Conservation (phyloP, 92 coral and sea anemone species). For the Siderastrea siderea region DNA sequence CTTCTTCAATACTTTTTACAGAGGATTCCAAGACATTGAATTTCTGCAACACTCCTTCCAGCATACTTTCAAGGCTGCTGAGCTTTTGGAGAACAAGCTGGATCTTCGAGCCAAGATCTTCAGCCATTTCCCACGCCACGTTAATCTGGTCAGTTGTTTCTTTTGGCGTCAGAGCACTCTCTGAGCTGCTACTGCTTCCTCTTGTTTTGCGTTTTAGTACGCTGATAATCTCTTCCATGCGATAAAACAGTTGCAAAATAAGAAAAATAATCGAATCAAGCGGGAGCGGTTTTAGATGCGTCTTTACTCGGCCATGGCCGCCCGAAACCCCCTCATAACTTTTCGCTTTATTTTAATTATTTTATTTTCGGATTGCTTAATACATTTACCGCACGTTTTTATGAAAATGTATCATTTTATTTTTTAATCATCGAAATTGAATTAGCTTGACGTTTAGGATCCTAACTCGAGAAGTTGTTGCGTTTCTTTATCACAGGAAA, state of each 20-base stretch:
- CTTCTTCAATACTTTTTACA: not conserved
- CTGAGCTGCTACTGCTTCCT: not conserved
- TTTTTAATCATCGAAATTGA: too few species aligned
- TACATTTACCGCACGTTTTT: too few species aligned
- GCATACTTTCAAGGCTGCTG: too few species aligned
- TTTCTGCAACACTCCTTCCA: not conserved
- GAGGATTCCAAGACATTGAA: constrained; percentile 9
- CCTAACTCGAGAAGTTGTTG: too few species aligned
- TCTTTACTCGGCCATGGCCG: constrained; percentile 34
- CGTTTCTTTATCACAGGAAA: too few species aligned
- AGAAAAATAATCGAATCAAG: not conserved
- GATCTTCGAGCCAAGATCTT: not conserved
- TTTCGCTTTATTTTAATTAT: too few species aligned
- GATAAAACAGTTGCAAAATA: not conserved
- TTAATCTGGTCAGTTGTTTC: not conserved
- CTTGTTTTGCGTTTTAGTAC: constrained; percentile 13
- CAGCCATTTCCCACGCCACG: not conserved
- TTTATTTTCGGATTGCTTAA: too few species aligned
- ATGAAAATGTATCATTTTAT: too few species aligned
- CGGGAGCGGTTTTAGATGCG: constrained; percentile 1
- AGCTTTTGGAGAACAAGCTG: not conserved
- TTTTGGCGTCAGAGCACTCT: not conserved
- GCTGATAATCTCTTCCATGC: not conserved
- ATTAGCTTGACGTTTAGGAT: too few species aligned
- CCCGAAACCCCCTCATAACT: too few species aligned